phyloP scores from a whole-genome alignment of 2,113 vertebrate genomes.

The Scortum barcoo region DNA sequence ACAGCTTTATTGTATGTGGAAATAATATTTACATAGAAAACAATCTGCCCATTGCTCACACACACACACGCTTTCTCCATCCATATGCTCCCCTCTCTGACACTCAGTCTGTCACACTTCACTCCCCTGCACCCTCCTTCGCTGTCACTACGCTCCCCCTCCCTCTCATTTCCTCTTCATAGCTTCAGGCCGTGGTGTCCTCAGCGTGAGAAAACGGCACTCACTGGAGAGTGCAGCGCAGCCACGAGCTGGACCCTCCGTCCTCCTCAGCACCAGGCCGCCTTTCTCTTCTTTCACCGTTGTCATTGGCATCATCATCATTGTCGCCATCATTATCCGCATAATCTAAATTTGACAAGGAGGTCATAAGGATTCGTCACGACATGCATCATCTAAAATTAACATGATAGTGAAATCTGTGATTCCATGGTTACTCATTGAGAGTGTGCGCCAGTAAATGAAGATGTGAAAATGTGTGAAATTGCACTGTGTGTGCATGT shows the following conservation, averaged over 20 bases:
- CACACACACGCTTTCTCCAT: conserved; percentile 20
- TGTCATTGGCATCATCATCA: conserved; percentile 53
- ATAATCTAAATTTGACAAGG: conserved; percentile 62
- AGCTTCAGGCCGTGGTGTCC: conserved; percentile 65
- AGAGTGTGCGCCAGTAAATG: conserved; percentile 29
- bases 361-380: conserved; percentile 44
- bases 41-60: conserved; percentile 67
- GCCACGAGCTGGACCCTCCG: conserved; percentile 69
- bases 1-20: conserved; percentile 81
- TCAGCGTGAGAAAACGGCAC: conserved; percentile 41
- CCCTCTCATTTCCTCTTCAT: conserved; percentile 76
- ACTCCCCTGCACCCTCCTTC: conserved; percentile 61
- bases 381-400: conserved; percentile 40
- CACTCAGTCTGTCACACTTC: conserved; percentile 75
- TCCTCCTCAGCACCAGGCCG: conserved; percentile 40
- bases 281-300: conserved; percentile 35
- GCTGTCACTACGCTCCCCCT: conserved; percentile 71
- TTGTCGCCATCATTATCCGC: conserved; percentile 56
- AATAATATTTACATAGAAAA: conserved; percentile 82
- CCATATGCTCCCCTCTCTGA: conserved; percentile 44
- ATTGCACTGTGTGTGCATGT: conserved; percentile 29
- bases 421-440: conserved; percentile 15
- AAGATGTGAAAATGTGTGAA: conserved; percentile 26
- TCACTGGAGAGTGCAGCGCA: conserved; percentile 85
- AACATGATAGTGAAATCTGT: conserved; percentile 17